Percentiles rank a stretch among this genome's conserved stretches.
Conservation (phyloP, 2,888 invertebrate species). For the Vannuccia rotundouncinata region DNA sequence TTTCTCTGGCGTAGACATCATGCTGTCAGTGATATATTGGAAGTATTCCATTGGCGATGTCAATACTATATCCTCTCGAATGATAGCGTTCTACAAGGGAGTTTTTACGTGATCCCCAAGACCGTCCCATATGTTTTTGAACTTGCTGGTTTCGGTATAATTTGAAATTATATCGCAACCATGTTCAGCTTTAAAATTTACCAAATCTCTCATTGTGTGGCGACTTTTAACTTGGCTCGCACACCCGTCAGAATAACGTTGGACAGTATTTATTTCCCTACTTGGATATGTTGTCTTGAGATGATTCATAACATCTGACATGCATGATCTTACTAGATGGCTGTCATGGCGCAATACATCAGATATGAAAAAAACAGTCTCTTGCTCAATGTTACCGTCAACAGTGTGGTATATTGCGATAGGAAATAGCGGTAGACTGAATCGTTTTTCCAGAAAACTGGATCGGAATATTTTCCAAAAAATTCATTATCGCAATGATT, state of each 20-base stretch:
- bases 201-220: background rate
- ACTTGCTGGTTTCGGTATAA: background rate
- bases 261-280: background rate
- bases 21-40: background rate
- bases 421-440: background rate
- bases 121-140: conserved; percentile 1
- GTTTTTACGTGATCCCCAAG: conserved; percentile 15
- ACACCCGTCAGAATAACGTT: conserved; percentile 12
- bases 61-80: conserved; percentile 9
- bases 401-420: background rate
- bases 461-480: background rate
- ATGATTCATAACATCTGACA: background rate
- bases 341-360: background rate
- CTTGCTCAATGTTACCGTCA: conserved; percentile 9
- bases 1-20: background rate
- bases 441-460: background rate
- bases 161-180: background rate
- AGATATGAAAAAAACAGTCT: background rate
- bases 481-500: background rate
- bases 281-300: background rate
- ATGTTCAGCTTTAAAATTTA: background rate
- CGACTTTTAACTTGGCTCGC: background rate
- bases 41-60: background rate
- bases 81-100: conserved; percentile 1
- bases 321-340: background rate